Evolutionary conservation across 1,140 invertebrate species (phyloP), one percentile per base, ranked within the genome.

Genomic region (Nebria ingens): DNA sequence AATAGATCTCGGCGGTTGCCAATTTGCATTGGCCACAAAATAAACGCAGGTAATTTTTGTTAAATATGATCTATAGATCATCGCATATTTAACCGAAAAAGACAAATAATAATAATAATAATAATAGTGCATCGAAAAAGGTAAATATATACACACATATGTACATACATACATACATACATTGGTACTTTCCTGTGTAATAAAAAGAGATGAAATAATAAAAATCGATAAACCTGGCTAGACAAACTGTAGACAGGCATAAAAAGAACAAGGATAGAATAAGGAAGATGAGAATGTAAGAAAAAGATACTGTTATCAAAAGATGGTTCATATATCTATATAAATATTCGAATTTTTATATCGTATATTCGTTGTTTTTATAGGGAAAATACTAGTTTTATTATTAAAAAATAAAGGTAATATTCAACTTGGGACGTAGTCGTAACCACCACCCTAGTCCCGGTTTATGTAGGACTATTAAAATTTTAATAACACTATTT

Each of bases 221-320:
- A 45, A 56, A 59, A 62, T 62, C 61, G 57, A 62, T 62, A 62
- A 51, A 53, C 34, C 23, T 53, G 61, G 59, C 61, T 62, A 62
- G 61, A 62, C 61, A 52, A 56, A 38, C 25, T 38, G 59, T 58
- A 62, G 61, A 62, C 59, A 57, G 50, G 52, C 53, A 55, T 54
- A 55, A 61, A 56, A 51, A 49, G 53, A 56, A 56, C 55, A 59
- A 51, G 53, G 59, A 58, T 19, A 42, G 40, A 6, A 45, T 17
- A 45, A 12, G 6, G 15, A 45, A 45, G 40, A 45, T 45, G 17
- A 12, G 17, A 12, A 17, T 45, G 15, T 17, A 45, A 3, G 17
- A 45, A 9, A 17, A 11, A 3, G 15, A 45, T 17, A n/a, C n/a
- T n/a, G n/a, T n/a, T n/a, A n/a, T n/a, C n/a, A n/a, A n/a, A n/a